Evolutionary conservation across 1,140 invertebrate genomes (phyloP).

Genomic region (Sesamia nonagrioides): DNA sequence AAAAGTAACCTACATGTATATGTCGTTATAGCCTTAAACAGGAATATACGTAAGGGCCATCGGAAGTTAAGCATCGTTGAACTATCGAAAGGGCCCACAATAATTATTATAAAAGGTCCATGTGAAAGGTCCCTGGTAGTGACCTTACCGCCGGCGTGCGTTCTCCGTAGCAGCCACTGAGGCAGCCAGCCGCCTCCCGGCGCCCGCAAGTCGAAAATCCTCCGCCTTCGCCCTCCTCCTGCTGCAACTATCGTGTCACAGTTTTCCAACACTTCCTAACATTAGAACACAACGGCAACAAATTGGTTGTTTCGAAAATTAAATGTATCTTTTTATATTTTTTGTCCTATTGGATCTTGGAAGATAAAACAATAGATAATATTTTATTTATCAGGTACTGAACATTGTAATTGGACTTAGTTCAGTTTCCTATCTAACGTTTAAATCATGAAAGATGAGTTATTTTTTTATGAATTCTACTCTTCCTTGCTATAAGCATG

Average conservation of each 20-base stretch:
- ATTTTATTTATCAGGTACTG: not conserved
- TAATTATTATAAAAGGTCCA: constrained; percentile 11
- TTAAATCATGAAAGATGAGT: constrained; percentile 41
- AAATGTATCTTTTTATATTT: too few species aligned
- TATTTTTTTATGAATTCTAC: constrained; percentile 34
- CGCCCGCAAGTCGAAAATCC: constrained; percentile 86
- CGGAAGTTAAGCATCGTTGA: not conserved
- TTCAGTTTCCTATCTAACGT: constrained; percentile 16
- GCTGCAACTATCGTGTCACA: constrained; percentile 81
- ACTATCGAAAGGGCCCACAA: not conserved
- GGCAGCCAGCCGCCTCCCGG: constrained; percentile 85
- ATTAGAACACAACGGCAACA: constrained; percentile 28
- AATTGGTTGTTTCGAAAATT: not conserved
- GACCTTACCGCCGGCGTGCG: constrained; percentile 89
- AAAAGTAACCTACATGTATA: not conserved
- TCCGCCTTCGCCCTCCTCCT: constrained; percentile 85
- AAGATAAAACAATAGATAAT: not conserved
- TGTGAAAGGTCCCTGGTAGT: constrained; percentile 49
- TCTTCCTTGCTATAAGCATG: constrained; percentile 56
- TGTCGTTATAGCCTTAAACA: not conserved
- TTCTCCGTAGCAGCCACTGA: constrained; percentile 89
- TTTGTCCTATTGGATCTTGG: not conserved
- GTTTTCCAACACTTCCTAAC: constrained; percentile 53
- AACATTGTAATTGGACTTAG: not conserved
- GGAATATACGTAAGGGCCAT: not conserved